phyloP scores from a whole-genome alignment of 35 echinoderm and acorn worm species.

The Lytechinus variegatus region DNA sequence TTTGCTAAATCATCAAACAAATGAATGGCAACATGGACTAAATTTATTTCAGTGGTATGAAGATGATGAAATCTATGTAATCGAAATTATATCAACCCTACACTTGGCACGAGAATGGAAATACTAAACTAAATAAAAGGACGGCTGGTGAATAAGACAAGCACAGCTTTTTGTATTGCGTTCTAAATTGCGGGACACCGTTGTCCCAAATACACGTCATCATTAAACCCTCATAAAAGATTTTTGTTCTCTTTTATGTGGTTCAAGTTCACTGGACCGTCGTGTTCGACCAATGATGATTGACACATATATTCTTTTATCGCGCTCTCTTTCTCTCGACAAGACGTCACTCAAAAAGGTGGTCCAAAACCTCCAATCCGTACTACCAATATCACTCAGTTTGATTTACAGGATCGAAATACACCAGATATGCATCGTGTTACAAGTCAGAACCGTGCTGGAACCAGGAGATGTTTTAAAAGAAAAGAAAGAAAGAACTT shows the following conservation, averaged over 20 bases:
- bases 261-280: background rate
- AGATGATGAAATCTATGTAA: too few species aligned
- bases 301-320: background rate
- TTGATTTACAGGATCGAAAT: conserved; percentile 32
- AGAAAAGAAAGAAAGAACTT: background rate
- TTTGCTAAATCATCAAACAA: too few species aligned
- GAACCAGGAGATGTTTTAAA: conserved; percentile 21
- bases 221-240: background rate
- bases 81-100: too few species aligned
- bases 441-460: conserved; percentile 1
- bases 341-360: background rate
- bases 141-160: background rate
- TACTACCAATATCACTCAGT: conserved; percentile 28
- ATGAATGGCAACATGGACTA: too few species aligned
- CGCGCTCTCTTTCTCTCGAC: background rate
- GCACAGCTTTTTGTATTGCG: background rate
- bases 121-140: background rate
- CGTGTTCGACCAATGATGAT: background rate
- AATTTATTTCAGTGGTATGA: too few species aligned
- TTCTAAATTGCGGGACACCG: background rate
- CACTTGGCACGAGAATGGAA: too few species aligned
- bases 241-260: background rate
- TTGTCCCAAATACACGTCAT: background rate
- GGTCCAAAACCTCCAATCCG: conserved; percentile 27
- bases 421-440: conserved; percentile 1